These are phyloP conservation scores for Agapostemon virescens DNA, from an alignment of 2,888 invertebrate genomes.

Conservation along the genomic window DNA sequence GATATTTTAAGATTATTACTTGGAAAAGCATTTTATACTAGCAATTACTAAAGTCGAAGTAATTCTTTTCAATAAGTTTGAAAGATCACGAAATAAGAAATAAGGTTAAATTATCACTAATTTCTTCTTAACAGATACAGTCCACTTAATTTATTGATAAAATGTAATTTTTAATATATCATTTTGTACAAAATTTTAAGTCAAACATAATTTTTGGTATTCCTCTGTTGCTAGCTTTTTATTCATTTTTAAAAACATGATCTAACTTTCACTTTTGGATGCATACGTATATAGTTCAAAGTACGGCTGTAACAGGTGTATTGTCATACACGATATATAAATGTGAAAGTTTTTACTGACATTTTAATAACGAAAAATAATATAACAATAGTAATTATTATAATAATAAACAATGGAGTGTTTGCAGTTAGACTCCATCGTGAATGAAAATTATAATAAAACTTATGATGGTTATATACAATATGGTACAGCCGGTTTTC, in stretches of 20 bases:
- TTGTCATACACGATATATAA: neutral
- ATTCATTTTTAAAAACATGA: neutral
- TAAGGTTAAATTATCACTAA: slow-evolving; percentile 7
- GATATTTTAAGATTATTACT: neutral
- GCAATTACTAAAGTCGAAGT: neutral
- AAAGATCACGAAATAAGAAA: neutral
- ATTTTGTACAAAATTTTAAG: neutral
- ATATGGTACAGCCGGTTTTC: slow-evolving; percentile 93
- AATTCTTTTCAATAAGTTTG: neutral
- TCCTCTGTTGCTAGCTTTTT: neutral
- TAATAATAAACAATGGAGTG: slow-evolving; percentile 34
- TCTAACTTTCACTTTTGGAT: slow-evolving; percentile 34
- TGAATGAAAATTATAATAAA: slow-evolving; percentile 89
- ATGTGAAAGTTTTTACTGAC: neutral
- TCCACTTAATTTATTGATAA: neutral
- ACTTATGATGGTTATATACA: slow-evolving; percentile 85
- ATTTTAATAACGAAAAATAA: neutral
- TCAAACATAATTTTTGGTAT: neutral
- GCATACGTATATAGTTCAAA: neutral
- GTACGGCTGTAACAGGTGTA: slow-evolving; percentile 15
- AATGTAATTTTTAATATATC: neutral
- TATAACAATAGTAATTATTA: neutral
- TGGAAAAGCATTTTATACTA: neutral
- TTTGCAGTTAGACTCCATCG: slow-evolving; percentile 78
- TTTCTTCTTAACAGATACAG: neutral